Conservation (phyloP, 2,888 invertebrate species). For the Amphipoea oculea region DNA sequence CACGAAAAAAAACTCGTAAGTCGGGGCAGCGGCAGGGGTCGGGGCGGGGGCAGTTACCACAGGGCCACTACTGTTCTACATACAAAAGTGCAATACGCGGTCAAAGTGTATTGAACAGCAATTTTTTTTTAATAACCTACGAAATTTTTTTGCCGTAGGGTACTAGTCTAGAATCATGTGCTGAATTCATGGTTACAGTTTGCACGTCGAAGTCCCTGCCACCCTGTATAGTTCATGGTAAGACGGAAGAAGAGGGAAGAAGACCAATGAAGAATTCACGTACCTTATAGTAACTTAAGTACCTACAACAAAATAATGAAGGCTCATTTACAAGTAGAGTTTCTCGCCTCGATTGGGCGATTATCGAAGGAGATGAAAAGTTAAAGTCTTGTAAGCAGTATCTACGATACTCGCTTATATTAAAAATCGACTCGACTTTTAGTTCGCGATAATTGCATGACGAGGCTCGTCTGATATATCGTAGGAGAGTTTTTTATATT, state of each 20-base stretch:
- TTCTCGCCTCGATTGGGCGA: conserved; percentile 9
- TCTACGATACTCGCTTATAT: not conserved
- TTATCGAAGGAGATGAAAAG: not conserved
- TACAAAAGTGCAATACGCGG: too few relatives aligned
- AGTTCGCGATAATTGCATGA: too few relatives aligned
- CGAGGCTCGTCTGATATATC: not conserved
- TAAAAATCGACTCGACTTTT: not conserved
- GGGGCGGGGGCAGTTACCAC: too few relatives aligned
- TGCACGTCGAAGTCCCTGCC: not conserved
- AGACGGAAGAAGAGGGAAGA: not conserved
- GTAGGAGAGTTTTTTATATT: not conserved
- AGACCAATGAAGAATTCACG: conserved; percentile 19
- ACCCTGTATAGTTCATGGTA: not conserved
- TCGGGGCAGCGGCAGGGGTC: too few relatives aligned
- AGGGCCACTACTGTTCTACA: too few relatives aligned
- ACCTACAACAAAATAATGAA: conserved; percentile 1
- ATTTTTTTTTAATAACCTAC: too few relatives aligned
- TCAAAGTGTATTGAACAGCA: too few relatives aligned
- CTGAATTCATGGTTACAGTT: not conserved
- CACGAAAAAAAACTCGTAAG: too few relatives aligned
- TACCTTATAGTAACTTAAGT: conserved; percentile 16
- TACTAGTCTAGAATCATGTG: too few relatives aligned
- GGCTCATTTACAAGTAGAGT: conserved; percentile 8
- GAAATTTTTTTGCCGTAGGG: too few relatives aligned
- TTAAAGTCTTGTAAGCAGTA: not conserved